These are phyloP conservation scores for Neoascia interrupta DNA, from an alignment of 2,888 invertebrate genomes.

Conservation along the genomic window DNA sequence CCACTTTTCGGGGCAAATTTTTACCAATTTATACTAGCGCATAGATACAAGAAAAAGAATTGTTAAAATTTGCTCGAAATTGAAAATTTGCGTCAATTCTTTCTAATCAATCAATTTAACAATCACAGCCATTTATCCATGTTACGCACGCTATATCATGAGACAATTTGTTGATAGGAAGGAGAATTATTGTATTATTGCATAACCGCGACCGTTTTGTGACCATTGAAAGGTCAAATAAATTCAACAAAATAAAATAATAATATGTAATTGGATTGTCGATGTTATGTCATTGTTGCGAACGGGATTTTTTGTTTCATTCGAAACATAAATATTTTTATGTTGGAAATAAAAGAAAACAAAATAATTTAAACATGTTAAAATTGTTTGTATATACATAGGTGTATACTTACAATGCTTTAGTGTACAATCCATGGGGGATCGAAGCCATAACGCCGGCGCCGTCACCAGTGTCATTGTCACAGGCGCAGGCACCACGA, in stretches of 20 bases:
- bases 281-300: no score
- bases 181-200: slow-evolving; percentile 11
- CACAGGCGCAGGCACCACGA: slow-evolving; percentile 99
- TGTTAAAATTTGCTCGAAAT: no score
- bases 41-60: no score
- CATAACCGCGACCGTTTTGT: neutral
- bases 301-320: no score
- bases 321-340: no score
- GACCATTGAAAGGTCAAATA: slow-evolving; percentile 46
- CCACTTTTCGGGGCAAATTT: slow-evolving; percentile 9
- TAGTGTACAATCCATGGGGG: slow-evolving; percentile 95
- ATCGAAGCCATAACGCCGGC: slow-evolving; percentile 98
- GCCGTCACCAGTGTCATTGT: slow-evolving; percentile 99
- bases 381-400: no score
- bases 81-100: slow-evolving; percentile 27
- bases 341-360: no score
- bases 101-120: slow-evolving; percentile 39
- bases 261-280: no score
- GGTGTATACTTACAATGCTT: slow-evolving; percentile 87
- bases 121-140: slow-evolving; percentile 18
- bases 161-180: slow-evolving; percentile 22
- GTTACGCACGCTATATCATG: no score
- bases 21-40: neutral
- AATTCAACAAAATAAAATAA: no score
- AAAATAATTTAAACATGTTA: no score